Conservation (phyloP, 1,140 invertebrate species). For the Charaxes varanes region DNA sequence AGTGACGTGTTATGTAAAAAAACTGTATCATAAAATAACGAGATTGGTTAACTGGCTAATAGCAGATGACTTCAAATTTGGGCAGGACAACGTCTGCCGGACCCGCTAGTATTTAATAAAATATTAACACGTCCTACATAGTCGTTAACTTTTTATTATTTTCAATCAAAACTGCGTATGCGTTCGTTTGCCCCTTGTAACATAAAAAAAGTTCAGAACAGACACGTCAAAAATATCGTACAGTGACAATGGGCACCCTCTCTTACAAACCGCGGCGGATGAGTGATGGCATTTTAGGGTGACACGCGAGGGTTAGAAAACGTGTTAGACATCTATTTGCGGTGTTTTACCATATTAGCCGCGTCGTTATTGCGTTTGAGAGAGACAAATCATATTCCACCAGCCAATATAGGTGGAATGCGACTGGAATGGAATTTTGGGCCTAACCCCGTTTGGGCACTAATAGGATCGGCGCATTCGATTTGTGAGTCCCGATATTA, state of each 20-base stretch:
- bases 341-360: constrained; percentile 32
- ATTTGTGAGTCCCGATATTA: neutral
- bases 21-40: too few species aligned
- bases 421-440: constrained; percentile 11
- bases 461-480: constrained; percentile 6
- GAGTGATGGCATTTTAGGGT: constrained; percentile 36
- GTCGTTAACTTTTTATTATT: too few species aligned
- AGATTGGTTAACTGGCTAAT: too few species aligned
- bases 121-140: too few species aligned
- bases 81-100: too few species aligned
- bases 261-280: constrained; percentile 28
- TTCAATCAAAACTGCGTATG: too few species aligned
- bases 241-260: constrained; percentile 3
- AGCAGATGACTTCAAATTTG: too few species aligned
- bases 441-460: constrained; percentile 15
- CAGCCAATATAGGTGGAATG: constrained; percentile 18
- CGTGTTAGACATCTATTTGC: constrained; percentile 30
- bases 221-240: constrained; percentile 3
- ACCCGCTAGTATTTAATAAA: too few species aligned
- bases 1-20: too few species aligned
- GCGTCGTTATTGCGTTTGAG: constrained; percentile 21
- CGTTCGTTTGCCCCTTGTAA: too few species aligned
- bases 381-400: constrained; percentile 27
- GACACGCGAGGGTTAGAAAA: constrained; percentile 30
- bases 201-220: neutral